A percentile compares a stretch with the other conserved stretches of the same genome.
Evolutionary conservation across 1,140 invertebrate species (phyloP).

Genomic region (Drosophila chauvacae): DNA sequence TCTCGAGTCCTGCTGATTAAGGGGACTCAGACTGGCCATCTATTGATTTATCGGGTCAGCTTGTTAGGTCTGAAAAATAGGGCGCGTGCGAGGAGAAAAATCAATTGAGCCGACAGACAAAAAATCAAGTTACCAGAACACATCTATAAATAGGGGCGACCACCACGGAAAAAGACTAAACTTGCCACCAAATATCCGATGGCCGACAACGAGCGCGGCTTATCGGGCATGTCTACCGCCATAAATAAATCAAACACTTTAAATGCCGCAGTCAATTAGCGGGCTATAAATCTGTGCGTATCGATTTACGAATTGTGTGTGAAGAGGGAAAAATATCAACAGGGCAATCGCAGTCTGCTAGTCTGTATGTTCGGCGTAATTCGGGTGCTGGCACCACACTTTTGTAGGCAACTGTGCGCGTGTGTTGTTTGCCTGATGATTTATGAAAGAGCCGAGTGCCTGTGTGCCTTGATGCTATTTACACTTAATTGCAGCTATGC

Average conservation of each 20-base stretch:
- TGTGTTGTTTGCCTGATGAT: constrained; percentile 23
- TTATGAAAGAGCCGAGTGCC: constrained; percentile 25
- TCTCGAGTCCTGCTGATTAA: constrained; percentile 6
- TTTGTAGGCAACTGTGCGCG: constrained; percentile 8
- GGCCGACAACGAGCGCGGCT: constrained; percentile 10
- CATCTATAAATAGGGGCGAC: constrained; percentile 32
- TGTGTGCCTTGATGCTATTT: constrained; percentile 24
- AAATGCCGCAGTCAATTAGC: constrained; percentile 63
- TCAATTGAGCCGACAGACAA: constrained; percentile 32
- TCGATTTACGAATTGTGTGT: constrained; percentile 53
- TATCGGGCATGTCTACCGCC: constrained; percentile 21
- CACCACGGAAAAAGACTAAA: constrained; percentile 11
- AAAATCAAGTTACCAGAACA: constrained; percentile 34
- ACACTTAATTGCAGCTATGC: constrained; percentile 25
- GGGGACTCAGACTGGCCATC: background rate
- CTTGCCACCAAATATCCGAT: constrained; percentile 18
- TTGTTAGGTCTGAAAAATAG: constrained; percentile 7
- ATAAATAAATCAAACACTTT: constrained; percentile 72
- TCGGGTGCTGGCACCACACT: constrained; percentile 31
- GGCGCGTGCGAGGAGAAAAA: constrained; percentile 25
- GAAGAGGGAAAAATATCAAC: constrained; percentile 16
- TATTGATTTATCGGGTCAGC: constrained; percentile 56
- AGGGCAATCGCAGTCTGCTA: constrained; percentile 22
- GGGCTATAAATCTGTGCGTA: constrained; percentile 54
- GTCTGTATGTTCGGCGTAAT: constrained; percentile 22